Evolutionary conservation across 2,113 vertebrate genomes (phyloP), one percentile per base, ranked within the genome.

Genomic region (Tenrec ecaudatus): DNA sequence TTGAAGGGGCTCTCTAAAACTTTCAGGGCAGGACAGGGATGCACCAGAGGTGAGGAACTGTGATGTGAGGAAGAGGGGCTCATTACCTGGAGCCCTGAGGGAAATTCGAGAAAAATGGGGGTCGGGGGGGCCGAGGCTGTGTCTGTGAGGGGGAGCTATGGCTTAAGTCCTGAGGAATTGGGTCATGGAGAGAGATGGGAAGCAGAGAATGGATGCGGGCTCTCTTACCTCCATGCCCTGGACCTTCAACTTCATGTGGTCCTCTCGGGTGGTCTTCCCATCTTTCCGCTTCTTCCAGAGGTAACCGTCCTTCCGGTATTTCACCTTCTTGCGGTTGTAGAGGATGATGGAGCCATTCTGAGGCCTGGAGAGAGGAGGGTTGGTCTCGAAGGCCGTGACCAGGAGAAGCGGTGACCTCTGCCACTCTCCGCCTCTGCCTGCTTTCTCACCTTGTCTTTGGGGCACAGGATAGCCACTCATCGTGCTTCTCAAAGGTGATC

Each of bases 161-260:
- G 27, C 87, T 53, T 33, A 36, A 27, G 29, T 77, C 23, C 68
- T 12, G 6, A 58, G 87, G 6, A 93, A 43, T 2, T 62, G 91
- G 82, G 77, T 80, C 20, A 33, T 0, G 40, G 69, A 73, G 47
- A 58, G n/a, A 73, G 9, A 36, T 4, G 20, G 71, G 33, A 33
- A 36, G 33, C 71, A 36, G 33, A 36, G 17, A 73, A 33, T 43
- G 77, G 84, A 86, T 22, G 47, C 69, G 57, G 58, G 82, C n/a
- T 40, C 31, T 38, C 97, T 88, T 93, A 99, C 99, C 99, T 99
- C 99, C 87, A 99, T 98, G 93, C 99, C 99, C 97, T 99, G 98
- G 89, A 99, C 99, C 96, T 99, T 99, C 64, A 99, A 98, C 97
- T 99, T 99, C 99, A 99, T 99, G 97, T 99, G 99, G 97, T 99